Evolutionary conservation across 2,797 vertebrate genomes (phyloP).

Genomic region (Aeoliscus strigatus): DNA sequence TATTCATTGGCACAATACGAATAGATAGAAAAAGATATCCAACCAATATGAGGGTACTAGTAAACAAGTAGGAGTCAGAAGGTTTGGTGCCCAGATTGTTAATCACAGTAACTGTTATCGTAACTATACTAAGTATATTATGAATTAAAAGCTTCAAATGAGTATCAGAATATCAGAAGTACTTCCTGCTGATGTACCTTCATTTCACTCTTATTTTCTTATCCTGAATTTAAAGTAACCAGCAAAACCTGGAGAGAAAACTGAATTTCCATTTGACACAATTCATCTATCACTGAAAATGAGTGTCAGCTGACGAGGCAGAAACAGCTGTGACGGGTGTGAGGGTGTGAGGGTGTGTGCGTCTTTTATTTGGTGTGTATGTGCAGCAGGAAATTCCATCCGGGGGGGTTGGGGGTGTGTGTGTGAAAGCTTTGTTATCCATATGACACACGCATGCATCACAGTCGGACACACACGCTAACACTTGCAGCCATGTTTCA

Average conservation of each 20-base stretch:
- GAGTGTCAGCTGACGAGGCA: constrained; percentile 62
- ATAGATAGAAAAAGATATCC: no score
- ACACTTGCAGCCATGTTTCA: constrained; percentile 18
- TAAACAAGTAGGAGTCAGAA: no score
- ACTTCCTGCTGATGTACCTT: constrained; percentile 1
- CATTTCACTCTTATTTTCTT: constrained; percentile 4
- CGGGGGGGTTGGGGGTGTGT: constrained; percentile 49
- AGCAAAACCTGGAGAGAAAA: no score
- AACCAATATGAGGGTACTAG: no score
- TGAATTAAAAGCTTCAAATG: no score
- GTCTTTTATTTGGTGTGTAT: constrained; percentile 15
- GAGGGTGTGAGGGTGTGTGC: constrained; percentile 20
- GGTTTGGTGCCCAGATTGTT: no score
- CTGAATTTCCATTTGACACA: constrained; percentile 35
- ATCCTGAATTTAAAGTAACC: neutral
- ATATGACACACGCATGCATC: constrained; percentile 30
- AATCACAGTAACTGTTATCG: no score
- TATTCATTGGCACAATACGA: no score
- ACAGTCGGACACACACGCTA: constrained; percentile 12
- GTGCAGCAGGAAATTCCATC: constrained; percentile 59
- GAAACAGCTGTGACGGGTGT: constrained; percentile 49
- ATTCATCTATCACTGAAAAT: constrained; percentile 37
- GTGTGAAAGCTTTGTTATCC: constrained; percentile 45
- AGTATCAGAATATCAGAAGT: neutral
- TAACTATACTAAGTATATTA: no score